Conservation (phyloP, 1,140 invertebrate genomes). For the Coenobita brevimanus region DNA sequence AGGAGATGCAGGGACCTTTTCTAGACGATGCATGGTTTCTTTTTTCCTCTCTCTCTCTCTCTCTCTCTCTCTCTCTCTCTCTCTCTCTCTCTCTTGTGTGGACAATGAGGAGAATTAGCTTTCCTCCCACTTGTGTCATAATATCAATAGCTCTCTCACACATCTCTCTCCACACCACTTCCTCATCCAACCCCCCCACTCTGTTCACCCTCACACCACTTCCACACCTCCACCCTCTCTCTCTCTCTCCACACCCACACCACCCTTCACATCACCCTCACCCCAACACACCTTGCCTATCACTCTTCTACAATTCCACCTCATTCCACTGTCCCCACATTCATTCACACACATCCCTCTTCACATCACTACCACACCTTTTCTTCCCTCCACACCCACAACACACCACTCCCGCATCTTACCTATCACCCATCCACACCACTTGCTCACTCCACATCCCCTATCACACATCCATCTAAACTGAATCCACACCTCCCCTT, state of each 20-base stretch:
- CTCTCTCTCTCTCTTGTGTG: background rate
- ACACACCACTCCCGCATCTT: no score
- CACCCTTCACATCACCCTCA: background rate
- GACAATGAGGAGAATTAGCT: no score
- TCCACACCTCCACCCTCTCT: background rate
- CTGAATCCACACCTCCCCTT: no score
- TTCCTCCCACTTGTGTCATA: background rate
- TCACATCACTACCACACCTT: no score
- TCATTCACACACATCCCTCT: no score
- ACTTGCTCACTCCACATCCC: no score
- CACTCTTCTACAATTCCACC: background rate
- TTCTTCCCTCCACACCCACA: no score
- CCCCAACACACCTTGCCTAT: background rate
- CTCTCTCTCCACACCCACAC: background rate
- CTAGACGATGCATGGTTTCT: background rate
- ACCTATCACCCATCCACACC: no score
- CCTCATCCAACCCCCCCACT: background rate
- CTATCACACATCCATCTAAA: no score
- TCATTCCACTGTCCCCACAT: no score
- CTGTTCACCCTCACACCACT: background rate
- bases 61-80: background rate
- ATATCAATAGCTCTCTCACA: no score
- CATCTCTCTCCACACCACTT: background rate
- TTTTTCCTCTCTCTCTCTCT: background rate
- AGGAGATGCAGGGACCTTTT: background rate